A percentile compares a stretch with the other conserved stretches of the same genome.
phyloP scores from a whole-genome alignment of 1,140 invertebrate species.

The Pararge aegeria region DNA sequence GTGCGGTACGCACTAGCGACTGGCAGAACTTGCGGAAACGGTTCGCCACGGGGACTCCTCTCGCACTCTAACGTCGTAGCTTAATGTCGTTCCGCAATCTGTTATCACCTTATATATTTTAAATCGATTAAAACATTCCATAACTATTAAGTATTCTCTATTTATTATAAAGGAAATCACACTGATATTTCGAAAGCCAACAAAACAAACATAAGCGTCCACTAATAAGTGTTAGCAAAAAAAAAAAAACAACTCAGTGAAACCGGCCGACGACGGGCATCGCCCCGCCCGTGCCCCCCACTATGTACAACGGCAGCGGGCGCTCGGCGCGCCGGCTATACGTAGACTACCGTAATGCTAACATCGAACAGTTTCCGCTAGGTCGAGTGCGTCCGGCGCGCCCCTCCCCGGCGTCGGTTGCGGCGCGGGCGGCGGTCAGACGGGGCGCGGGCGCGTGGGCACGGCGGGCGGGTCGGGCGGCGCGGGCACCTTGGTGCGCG shows the following conservation, averaged over 20 bases:
- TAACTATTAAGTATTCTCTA: conserved; percentile 57
- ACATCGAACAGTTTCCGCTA: no score
- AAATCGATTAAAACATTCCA: conserved; percentile 71
- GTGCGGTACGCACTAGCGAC: no score
- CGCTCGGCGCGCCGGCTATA: neutral
- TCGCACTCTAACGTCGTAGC: conserved; percentile 31
- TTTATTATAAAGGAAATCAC: conserved; percentile 68
- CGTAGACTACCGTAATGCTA: conserved; percentile 49
- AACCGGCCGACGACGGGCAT: conserved; percentile 42
- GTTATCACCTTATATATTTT: conserved; percentile 43
- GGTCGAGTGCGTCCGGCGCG: no score
- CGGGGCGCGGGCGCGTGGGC: conserved; percentile 27
- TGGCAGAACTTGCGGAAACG: no score
- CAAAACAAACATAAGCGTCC: conserved; percentile 71
- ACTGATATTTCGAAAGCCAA: conserved; percentile 75
- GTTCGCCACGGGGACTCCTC: conserved; percentile 36
- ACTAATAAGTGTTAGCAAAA: conserved; percentile 64
- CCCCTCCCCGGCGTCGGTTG: no score
- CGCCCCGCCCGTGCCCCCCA: conserved; percentile 25
- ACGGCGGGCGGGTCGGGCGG: conserved; percentile 23
- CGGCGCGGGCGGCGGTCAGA: conserved; percentile 26
- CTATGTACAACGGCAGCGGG: neutral
- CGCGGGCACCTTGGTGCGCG: conserved; percentile 48
- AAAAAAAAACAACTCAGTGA: conserved; percentile 55
- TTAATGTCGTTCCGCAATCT: conserved; percentile 33